Base-by-base conservation (phyloP, 1,140 invertebrate genomes). In the Oncopeltus fasciatus region DNA sequence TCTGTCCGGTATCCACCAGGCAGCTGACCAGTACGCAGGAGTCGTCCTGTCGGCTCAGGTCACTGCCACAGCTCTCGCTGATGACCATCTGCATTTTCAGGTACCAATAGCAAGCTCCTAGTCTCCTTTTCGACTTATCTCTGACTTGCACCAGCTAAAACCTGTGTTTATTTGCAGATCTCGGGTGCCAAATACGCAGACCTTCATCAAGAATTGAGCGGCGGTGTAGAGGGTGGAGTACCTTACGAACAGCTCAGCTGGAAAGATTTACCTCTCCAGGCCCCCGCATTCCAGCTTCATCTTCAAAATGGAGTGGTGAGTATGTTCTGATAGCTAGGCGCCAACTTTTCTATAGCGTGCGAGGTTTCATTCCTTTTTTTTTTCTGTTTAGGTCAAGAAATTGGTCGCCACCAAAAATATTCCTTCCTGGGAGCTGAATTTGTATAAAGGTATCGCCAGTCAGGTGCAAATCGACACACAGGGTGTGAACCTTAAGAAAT, bases 21-120 rank as follows among this genome's bases (percentile, higher is more conserved):
- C 80, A 5, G 70, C 74, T 2, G 73, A 79, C 65, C 70, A 79
- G 60, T 72, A 72, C 38, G 70, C 74, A 43, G 82, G 84, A 59
- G 74, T 80, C 33, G 63, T 79, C 3, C 71, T 83, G 18, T 20
- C 3, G 18, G 44, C n/a, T 5, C 18, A 46, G 44, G n/a, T 46
- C 8, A 4, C 4, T n/a, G 44, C 21, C 21, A 20, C 18, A 20
- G 4, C 9, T 20, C 1, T 20, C 18, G 2, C 44, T 20, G 44
- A 46, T 4, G 21, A 46, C 44, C 18, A 46, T 20, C 21, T 46
- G 44, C 18, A n/a, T 2, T 20, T 46, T 12, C 44, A 46, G 44
- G 44, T 46, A 46, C 18, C 4, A 20, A 46, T n/a, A 20, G 16
- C 11, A 20, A 12, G 4, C 21, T 46, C 14, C 2, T 1, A 2